Evolutionary conservation across 2,797 vertebrate species (phyloP).

Genomic region (Miichthys miiuy): DNA sequence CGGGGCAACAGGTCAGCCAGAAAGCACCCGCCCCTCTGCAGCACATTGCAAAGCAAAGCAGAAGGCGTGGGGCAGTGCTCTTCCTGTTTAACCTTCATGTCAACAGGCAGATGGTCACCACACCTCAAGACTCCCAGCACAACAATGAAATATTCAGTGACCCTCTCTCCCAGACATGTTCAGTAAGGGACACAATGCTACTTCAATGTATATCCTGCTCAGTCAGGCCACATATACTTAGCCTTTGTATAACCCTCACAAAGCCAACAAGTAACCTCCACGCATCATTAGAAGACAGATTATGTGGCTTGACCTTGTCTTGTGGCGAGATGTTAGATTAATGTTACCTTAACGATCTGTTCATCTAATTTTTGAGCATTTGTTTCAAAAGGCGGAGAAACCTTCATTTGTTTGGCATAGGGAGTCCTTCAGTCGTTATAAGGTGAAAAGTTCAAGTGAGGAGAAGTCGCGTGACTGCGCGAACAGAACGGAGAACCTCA

Average conservation of each 20-base stretch:
- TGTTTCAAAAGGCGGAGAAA: too few species aligned
- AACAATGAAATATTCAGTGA: neutral
- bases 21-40: neutral
- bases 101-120: conserved; percentile 7
- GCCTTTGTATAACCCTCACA: too few species aligned
- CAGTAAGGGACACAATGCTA: neutral
- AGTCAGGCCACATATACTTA: neutral
- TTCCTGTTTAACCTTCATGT: conserved; percentile 23
- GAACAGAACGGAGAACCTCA: too few species aligned
- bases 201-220: neutral
- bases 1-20: conserved; percentile 18
- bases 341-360: too few species aligned
- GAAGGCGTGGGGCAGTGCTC: conserved; percentile 6
- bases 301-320: neutral
- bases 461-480: too few species aligned
- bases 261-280: neutral
- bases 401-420: too few species aligned
- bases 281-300: neutral
- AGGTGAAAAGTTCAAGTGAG: too few species aligned
- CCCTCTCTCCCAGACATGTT: neutral
- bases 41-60: neutral
- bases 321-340: neutral
- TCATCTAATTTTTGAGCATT: too few species aligned
- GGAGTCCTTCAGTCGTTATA: too few species aligned
- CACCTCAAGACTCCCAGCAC: neutral